Evolutionary conservation across 1,140 invertebrate species (phyloP).

Genomic region (Caenorhabditis briggsae): DNA sequence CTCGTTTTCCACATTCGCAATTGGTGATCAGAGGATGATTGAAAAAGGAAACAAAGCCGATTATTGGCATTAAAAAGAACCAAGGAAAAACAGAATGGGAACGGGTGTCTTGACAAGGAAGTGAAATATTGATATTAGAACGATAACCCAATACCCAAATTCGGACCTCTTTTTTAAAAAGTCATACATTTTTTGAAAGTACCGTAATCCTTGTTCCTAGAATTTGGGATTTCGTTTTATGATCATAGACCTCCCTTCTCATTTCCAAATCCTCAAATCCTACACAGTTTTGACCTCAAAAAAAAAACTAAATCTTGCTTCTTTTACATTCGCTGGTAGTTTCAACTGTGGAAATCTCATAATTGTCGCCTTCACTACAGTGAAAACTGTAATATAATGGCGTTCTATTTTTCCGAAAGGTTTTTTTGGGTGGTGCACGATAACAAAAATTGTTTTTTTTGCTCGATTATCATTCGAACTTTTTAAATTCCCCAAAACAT

Average conservation of each 20-base stretch:
- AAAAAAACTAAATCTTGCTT: background rate
- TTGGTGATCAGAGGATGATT: background rate
- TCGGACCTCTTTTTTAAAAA: too few relatives aligned
- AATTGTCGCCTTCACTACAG: background rate
- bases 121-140: background rate
- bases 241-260: slow-evolving; percentile 4
- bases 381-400: too few relatives aligned
- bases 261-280: slow-evolving; percentile 44
- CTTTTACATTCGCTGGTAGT: background rate
- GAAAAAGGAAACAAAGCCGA: slow-evolving; percentile 20
- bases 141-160: too few relatives aligned
- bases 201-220: background rate
- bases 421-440: too few relatives aligned
- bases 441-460: background rate
- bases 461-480: background rate
- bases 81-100: slow-evolving; percentile 5
- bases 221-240: background rate
- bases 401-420: too few relatives aligned
- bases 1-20: slow-evolving; percentile 1
- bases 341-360: slow-evolving; percentile 39
- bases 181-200: background rate
- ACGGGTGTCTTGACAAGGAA: background rate
- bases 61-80: slow-evolving; percentile 37
- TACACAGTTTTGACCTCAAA: slow-evolving; percentile 32
- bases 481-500: background rate